Evolutionary conservation across 2,797 vertebrate genomes (phyloP).

Genomic region (Pelobates cultripes): DNA sequence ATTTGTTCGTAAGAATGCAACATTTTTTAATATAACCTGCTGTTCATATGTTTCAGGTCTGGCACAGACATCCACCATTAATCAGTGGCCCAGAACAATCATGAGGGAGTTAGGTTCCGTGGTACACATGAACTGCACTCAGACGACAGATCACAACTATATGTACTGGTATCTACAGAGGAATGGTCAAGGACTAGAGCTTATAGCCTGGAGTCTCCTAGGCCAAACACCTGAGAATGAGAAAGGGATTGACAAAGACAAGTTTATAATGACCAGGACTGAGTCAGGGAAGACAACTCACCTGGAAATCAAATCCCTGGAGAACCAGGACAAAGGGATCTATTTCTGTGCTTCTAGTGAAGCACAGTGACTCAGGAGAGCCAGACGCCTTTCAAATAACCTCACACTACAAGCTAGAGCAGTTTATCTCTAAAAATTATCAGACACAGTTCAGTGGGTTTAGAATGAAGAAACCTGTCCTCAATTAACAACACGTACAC

Average conservation of each 20-base stretch:
- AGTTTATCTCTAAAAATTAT: too few species aligned
- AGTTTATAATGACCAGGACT: background rate
- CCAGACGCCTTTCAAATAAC: slow-evolving; percentile 26
- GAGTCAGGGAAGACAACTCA: background rate
- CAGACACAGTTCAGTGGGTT: too few species aligned
- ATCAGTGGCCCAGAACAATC: slow-evolving; percentile 6
- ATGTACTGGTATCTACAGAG: slow-evolving; percentile 40
- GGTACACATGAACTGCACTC: background rate
- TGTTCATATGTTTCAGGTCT: slow-evolving; percentile 19
- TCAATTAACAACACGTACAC: too few species aligned
- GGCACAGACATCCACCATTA: slow-evolving; percentile 2
- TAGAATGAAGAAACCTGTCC: too few species aligned
- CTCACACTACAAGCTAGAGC: background rate
- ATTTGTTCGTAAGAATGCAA: too few species aligned
- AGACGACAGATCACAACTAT: slow-evolving; percentile 23
- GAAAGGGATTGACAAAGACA: background rate
- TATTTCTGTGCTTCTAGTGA: slow-evolving; percentile 41
- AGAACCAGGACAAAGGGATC: background rate
- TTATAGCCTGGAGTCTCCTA: background rate
- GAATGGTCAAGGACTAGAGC: background rate
- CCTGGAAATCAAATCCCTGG: slow-evolving; percentile 1
- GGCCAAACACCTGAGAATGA: slow-evolving; percentile 3
- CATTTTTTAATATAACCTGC: background rate
- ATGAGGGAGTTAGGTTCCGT: background rate
- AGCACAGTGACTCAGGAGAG: slow-evolving; percentile 39